Percentiles rank a stretch among this genome's conserved stretches.
Conservation (phyloP, 2,888 invertebrate genomes). For the Lepidonotus clava region DNA sequence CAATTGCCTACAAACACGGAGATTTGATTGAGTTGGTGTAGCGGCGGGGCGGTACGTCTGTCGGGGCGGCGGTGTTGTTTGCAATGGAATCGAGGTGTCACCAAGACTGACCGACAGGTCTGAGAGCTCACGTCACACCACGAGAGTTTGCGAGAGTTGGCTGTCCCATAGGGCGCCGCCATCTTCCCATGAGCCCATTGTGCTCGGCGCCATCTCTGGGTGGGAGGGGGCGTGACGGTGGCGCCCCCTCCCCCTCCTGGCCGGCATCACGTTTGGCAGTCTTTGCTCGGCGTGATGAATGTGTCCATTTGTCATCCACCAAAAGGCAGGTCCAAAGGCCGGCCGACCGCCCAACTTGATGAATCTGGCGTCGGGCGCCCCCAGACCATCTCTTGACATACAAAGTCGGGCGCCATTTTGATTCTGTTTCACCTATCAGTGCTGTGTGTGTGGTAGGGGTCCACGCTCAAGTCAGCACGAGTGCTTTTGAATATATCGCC, state of each 20-base stretch:
- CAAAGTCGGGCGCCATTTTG: slow-evolving; percentile 52
- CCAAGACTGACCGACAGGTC: slow-evolving; percentile 21
- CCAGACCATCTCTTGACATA: slow-evolving; percentile 49
- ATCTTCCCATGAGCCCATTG: slow-evolving; percentile 52
- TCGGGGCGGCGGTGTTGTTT: slow-evolving; percentile 8
- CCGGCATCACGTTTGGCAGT: slow-evolving; percentile 48
- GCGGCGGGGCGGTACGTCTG: neutral
- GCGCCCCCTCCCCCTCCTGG: neutral
- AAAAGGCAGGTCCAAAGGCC: slow-evolving; percentile 46
- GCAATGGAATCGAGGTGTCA: slow-evolving; percentile 47
- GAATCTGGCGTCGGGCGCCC: slow-evolving; percentile 36
- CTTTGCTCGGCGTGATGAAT: slow-evolving; percentile 49
- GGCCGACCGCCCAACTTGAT: slow-evolving; percentile 6
- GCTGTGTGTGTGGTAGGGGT: neutral
- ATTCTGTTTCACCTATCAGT: slow-evolving; percentile 36
- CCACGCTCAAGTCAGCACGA: neutral
- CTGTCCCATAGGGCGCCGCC: slow-evolving; percentile 46
- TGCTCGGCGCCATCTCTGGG: slow-evolving; percentile 11
- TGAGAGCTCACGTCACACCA: slow-evolving; percentile 45
- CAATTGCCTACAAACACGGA: slow-evolving; percentile 42
- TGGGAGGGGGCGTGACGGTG: neutral
- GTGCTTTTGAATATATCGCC: neutral
- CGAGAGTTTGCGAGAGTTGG: slow-evolving; percentile 41
- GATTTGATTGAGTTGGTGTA: slow-evolving; percentile 36
- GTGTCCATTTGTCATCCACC: slow-evolving; percentile 52